A percentile compares a stretch with the other conserved stretches of the same genome.
phyloP scores from a whole-genome alignment of 2,797 vertebrate species.

The Xenops minutus region DNA sequence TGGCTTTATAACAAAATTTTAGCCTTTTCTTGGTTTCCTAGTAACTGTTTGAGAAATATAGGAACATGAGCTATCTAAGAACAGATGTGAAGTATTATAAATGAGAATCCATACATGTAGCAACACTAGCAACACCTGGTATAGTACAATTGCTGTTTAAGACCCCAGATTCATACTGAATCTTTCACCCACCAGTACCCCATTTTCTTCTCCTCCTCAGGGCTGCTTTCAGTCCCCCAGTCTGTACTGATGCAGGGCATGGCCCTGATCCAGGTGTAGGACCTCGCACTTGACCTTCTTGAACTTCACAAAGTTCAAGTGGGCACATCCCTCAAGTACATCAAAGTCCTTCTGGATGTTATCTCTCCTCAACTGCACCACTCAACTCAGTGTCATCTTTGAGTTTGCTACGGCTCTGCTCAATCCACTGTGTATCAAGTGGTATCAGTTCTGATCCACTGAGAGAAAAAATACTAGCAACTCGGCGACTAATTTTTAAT shows the following conservation, averaged over 20 bases:
- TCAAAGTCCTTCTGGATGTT: not conserved
- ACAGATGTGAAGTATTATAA: not conserved
- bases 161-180: not conserved
- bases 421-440: rapidly evolving
- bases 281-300: not conserved
- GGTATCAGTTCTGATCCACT: not conserved
- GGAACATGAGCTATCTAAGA: not conserved
- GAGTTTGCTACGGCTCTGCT: not conserved
- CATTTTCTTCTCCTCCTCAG: not conserved
- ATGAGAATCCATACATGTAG: not conserved
- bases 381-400: rapidly evolving
- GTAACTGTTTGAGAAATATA: not conserved
- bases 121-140: not conserved
- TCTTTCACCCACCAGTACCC: not conserved
- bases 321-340: rapidly evolving
- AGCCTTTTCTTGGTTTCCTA: not conserved
- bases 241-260: no score
- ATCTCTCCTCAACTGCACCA: not conserved
- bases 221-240: not conserved
- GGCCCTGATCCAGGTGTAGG: not conserved
- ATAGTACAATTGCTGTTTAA: not conserved
- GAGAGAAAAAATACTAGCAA: not conserved
- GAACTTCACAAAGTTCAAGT: not conserved
- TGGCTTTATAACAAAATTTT: not conserved
- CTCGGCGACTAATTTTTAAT: not conserved